These are phyloP conservation scores for Epicampocera succincta DNA, from an alignment of 2,888 invertebrate genomes.

Conservation along the genomic window DNA sequence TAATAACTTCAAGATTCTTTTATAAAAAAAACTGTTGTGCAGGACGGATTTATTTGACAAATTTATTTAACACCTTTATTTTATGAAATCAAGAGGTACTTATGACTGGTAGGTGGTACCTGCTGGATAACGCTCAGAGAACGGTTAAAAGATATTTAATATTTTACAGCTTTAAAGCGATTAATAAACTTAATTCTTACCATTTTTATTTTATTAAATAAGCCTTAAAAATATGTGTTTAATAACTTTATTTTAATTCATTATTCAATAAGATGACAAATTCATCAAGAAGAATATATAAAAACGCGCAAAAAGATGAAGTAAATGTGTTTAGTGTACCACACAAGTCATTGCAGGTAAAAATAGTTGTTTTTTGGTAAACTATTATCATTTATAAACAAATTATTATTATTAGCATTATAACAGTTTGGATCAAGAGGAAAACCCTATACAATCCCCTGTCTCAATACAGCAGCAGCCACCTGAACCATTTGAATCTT, in stretches of 20 bases:
- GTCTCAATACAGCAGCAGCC: background rate
- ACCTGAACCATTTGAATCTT: constrained; percentile 45
- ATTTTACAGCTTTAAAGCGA: no score
- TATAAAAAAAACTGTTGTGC: no score
- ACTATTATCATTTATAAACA: background rate
- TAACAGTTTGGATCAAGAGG: background rate
- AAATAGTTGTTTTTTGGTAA: background rate
- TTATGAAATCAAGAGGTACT: no score
- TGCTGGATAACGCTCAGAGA: no score
- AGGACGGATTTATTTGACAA: no score
- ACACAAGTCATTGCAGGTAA: constrained; percentile 18
- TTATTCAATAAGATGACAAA: constrained; percentile 23
- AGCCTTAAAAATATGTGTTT: background rate
- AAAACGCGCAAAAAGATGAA: background rate
- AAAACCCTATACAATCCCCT: constrained; percentile 32
- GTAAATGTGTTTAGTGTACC: background rate
- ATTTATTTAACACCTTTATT: no score
- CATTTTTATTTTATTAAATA: no score
- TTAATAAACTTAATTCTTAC: no score
- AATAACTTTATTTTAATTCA: constrained; percentile 23
- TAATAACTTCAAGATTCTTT: no score
- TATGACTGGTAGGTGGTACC: no score
- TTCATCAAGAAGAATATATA: constrained; percentile 9
- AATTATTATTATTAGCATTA: constrained; percentile 6
- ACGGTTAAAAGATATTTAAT: no score